A percentile compares a stretch with the other conserved stretches of the same genome.
phyloP scores from a whole-genome alignment of 2,888 invertebrate species.

The Eupeodes luniger region DNA sequence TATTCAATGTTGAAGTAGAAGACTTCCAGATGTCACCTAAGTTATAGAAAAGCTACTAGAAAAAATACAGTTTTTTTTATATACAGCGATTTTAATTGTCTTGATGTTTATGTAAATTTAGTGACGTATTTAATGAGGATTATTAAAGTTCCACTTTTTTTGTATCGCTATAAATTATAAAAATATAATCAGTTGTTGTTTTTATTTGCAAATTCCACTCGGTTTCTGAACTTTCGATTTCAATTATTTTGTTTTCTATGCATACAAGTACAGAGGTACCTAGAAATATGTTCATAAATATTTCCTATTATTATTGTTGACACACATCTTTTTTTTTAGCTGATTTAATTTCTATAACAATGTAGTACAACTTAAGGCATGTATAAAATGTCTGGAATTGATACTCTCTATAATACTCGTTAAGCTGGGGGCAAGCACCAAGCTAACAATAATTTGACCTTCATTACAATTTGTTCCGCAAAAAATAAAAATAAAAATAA shows the following conservation, averaged over 20 bases:
- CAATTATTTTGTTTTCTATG: slow-evolving; percentile 5
- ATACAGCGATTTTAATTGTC: no score
- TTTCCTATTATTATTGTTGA: slow-evolving; percentile 21
- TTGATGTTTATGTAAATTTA: no score
- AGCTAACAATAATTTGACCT: slow-evolving; percentile 18
- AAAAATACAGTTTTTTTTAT: no score
- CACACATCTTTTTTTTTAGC: slow-evolving; percentile 1
- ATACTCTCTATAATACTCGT: not conserved
- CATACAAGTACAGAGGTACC: no score
- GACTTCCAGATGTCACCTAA: no score
- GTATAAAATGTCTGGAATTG: not conserved
- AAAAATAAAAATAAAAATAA: not conserved
- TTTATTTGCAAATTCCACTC: not conserved
- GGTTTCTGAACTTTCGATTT: slow-evolving; percentile 27
- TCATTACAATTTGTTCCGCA: slow-evolving; percentile 25
- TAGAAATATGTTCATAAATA: not conserved
- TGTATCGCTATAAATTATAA: no score
- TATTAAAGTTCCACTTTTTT: no score
- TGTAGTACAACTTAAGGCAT: not conserved
- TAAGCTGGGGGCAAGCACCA: not conserved
- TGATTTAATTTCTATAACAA: slow-evolving; percentile 10
- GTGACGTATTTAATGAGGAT: no score
- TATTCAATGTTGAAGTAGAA: no score
- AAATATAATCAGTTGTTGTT: no score
- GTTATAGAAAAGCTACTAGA: no score